Evolutionary conservation across 1,140 invertebrate species (phyloP).

Genomic region (Bombus huntii): DNA sequence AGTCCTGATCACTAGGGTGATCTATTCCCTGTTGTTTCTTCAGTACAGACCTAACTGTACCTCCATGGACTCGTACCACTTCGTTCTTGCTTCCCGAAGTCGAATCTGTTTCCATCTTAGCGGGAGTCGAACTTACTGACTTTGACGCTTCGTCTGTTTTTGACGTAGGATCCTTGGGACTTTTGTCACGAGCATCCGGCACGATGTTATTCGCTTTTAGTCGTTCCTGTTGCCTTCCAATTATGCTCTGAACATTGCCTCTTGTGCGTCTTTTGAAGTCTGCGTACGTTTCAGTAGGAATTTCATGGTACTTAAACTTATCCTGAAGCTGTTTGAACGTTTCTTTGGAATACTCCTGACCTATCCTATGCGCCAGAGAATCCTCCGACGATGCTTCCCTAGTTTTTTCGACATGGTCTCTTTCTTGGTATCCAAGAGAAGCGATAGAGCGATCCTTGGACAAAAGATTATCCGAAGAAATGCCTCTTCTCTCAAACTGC

Average conservation of each 20-base stretch:
- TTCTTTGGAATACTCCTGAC: conserved; percentile 62
- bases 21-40: conserved; percentile 78
- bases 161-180: background rate
- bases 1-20: conserved; percentile 72
- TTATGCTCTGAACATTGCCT: conserved; percentile 40
- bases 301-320: conserved; percentile 75
- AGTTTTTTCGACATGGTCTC: conserved; percentile 19
- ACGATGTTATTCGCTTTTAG: conserved; percentile 10
- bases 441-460: conserved; percentile 45
- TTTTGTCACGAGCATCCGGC: background rate
- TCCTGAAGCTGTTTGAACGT: conserved; percentile 76
- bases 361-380: conserved; percentile 1
- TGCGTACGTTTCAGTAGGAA: conserved; percentile 77
- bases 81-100: background rate
- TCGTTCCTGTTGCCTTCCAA: conserved; percentile 48
- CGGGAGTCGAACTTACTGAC: background rate
- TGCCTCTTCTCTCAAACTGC: conserved; percentile 72
- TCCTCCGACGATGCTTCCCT: conserved; percentile 54
- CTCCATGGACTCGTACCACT: conserved; percentile 37
- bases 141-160: background rate
- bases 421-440: background rate
- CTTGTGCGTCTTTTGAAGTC: conserved; percentile 75
- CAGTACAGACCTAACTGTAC: conserved; percentile 74
- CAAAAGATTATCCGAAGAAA: conserved; percentile 77
- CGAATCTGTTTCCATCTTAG: background rate